A percentile compares a stretch with the other conserved stretches of the same genome.
Conservation (phyloP, 1,140 invertebrate genomes). For the Zophobas atratus region DNA sequence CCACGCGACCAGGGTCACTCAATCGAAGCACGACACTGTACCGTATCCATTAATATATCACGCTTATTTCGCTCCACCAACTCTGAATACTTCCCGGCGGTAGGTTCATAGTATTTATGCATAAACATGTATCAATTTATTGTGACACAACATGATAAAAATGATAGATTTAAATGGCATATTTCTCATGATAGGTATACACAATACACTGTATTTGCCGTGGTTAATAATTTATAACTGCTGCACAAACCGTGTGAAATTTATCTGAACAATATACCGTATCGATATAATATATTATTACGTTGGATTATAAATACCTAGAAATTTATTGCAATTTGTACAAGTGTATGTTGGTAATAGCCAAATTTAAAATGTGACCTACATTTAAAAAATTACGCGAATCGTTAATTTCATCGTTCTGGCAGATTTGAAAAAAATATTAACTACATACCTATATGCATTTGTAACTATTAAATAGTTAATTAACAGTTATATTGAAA, state of each 20-base stretch:
- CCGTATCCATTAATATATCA: slow-evolving; percentile 46
- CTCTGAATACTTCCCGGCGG: slow-evolving; percentile 17
- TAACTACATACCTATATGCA: too few relatives aligned
- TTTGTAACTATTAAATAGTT: too few relatives aligned
- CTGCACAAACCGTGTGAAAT: slow-evolving; percentile 11
- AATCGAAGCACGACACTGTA: slow-evolving; percentile 26
- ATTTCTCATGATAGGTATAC: background rate
- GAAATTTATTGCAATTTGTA: too few relatives aligned
- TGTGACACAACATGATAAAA: slow-evolving; percentile 29
- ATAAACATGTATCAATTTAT: slow-evolving; percentile 45
- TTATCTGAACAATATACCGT: background rate
- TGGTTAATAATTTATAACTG: too few relatives aligned
- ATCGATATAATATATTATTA: too few relatives aligned
- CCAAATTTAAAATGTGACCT: too few relatives aligned
- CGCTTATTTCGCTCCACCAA: slow-evolving; percentile 43
- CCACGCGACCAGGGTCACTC: slow-evolving; percentile 35
- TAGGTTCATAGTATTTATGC: slow-evolving; percentile 35
- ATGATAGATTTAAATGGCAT: slow-evolving; percentile 44
- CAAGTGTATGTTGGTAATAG: too few relatives aligned
- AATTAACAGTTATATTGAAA: too few relatives aligned
- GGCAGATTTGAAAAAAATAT: too few relatives aligned
- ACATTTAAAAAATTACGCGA: too few relatives aligned
- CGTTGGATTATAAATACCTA: too few relatives aligned
- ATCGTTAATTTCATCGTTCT: too few relatives aligned
- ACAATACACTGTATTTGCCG: background rate